A percentile compares a stretch with the other conserved stretches of the same genome.
Evolutionary conservation across 92 coral and sea anemone genomes (phyloP).

Genomic region (Palythoa heliodiscus): DNA sequence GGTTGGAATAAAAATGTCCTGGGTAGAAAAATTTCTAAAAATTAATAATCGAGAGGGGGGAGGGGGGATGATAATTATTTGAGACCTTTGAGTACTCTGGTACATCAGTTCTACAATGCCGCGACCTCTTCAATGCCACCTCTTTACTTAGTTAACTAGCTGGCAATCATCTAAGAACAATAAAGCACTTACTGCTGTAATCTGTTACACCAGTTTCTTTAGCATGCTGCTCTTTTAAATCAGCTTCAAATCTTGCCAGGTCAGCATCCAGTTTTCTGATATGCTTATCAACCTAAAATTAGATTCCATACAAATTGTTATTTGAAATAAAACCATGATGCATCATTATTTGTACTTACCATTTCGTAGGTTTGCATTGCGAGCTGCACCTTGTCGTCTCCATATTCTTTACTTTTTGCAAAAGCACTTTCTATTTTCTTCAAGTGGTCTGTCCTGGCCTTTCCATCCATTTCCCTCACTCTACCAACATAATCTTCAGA

Average conservation of each 20-base stretch:
- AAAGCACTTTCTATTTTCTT: slow-evolving; percentile 96
- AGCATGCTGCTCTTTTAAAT: slow-evolving; percentile 94
- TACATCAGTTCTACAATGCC: too few relatives aligned
- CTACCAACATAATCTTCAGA: slow-evolving; percentile 87
- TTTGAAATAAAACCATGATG: too few relatives aligned
- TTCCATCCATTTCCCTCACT: slow-evolving; percentile 82
- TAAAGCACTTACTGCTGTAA: slow-evolving; percentile 68
- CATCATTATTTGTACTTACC: slow-evolving; percentile 54
- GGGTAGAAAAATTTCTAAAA: too few relatives aligned
- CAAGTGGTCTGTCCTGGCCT: slow-evolving; percentile 79
- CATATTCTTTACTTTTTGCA: slow-evolving; percentile 91
- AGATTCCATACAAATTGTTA: too few relatives aligned
- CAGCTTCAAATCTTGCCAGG: slow-evolving; percentile 97
- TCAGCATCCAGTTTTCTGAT: slow-evolving; percentile 95
- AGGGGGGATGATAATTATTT: too few relatives aligned
- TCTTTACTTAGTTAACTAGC: neutral
- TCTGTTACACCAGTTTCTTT: slow-evolving; percentile 94
- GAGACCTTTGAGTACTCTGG: too few relatives aligned
- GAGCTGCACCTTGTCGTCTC: slow-evolving; percentile 96
- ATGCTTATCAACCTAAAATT: slow-evolving; percentile 91
- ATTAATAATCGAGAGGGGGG: too few relatives aligned
- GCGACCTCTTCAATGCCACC: too few relatives aligned
- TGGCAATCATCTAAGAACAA: neutral
- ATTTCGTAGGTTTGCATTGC: slow-evolving; percentile 99
- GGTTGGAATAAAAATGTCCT: too few relatives aligned